Conservation (phyloP, 2,113 vertebrate species). For the Onychostoma macrolepis region DNA sequence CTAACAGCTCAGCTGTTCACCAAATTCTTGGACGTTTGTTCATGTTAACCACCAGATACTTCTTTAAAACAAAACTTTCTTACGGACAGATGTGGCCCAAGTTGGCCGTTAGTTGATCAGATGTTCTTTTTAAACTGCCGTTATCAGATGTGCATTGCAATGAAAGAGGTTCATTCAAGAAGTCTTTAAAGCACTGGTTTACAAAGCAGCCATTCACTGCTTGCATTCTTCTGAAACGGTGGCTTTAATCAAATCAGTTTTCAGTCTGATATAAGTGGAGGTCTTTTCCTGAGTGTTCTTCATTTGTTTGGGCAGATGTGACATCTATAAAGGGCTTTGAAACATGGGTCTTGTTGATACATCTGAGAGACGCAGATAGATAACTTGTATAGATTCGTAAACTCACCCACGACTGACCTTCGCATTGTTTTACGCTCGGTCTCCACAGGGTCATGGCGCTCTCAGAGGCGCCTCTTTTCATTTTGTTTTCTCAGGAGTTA, state of each 20-base stretch:
- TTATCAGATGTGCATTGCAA: neutral
- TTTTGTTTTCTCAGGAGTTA: slow-evolving; percentile 37
- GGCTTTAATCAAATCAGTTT: neutral
- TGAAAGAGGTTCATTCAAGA: neutral
- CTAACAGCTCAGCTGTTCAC: neutral
- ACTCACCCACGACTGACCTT: slow-evolving; percentile 4
- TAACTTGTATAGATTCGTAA: neutral
- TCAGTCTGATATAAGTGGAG: neutral
- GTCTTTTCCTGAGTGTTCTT: neutral
- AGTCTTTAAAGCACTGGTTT: neutral
- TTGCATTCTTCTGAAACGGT: slow-evolving; percentile 5
- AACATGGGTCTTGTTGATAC: neutral
- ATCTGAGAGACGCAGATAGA: neutral
- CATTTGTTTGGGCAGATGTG: neutral
- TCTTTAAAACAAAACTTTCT: too few species aligned
- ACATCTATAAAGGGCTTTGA: neutral
- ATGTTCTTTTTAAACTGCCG: neutral
- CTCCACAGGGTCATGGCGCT: neutral
- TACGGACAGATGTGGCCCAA: neutral
- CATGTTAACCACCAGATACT: neutral
- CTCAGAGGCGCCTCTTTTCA: slow-evolving; percentile 18
- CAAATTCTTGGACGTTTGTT: neutral
- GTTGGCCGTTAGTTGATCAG: neutral
- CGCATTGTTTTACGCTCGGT: slow-evolving; percentile 22
- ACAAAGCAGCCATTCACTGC: neutral